Evolutionary conservation across 2,113 vertebrate species (phyloP), one percentile per base, ranked within the genome.

Genomic region (Erythrolamprus reginae): DNA sequence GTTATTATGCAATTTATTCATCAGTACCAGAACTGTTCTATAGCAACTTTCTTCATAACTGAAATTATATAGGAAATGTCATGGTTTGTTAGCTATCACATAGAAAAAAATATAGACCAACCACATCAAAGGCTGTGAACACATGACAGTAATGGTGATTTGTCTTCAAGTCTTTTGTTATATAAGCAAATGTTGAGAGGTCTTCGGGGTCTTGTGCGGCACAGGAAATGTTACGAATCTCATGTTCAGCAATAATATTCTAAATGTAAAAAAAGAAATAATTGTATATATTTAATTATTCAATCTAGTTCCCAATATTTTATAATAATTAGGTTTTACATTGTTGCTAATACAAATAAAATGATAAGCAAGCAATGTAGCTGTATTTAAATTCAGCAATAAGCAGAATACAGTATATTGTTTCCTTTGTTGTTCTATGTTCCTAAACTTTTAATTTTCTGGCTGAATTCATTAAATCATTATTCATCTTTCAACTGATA

Each of bases 161-260:
- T 93, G 99, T 99, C 98, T 99, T 99, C 97, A 99, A 97, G 98
- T 99, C 99, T 98, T 99, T 99, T 94, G 99, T 99, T 97, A 99
- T 99, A 96, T 99, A 99, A 21, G 99, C 99, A 94, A 99, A 99
- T 0, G 99, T 99, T 15, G 99, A 99, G 95, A 99, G 98, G 95
- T 99, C 99, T 93, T 99, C 99, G 1, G 99, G 99, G 96, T 99
- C 99, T 96, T 99, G 99, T 94, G 99, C 99, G 26, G 99, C 99
- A 93, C 99, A 99, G 45, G 99, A 99, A 96, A 99, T 99, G 96
- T 99, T 99, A 86, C 99, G 98, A 91, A 99, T 99, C 98, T 99
- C 99, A 89, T 99, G 99, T 91, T 99, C 99, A 0, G 99, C 98
- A 82, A 99, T 99, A 93, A 99, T 98, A 95, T 99, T 99, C 99